Evolutionary conservation across 2,888 invertebrate genomes (phyloP), one percentile per base, ranked within the genome.

Genomic region (Germaria angustata): DNA sequence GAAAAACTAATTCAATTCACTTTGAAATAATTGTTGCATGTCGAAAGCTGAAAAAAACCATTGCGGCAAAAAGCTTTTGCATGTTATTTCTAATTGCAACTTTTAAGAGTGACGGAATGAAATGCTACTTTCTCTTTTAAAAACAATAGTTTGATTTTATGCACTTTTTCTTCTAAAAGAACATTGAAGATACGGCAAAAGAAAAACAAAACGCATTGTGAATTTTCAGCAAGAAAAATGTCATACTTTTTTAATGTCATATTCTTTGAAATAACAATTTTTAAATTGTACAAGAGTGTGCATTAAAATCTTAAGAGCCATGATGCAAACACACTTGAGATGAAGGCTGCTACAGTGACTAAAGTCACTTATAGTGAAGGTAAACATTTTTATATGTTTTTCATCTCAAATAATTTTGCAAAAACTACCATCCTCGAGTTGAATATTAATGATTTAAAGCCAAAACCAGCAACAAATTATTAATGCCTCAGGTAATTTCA

Each of bases 31-130:
- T 46, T 72, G 17, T 63, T 63, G 57, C 59, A 15, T 28, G 20
- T 44, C 44, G 32, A 6, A 41, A 46, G 15, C 6, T 13, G n/a
- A n/a, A n/a, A 5, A 61, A 51, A 63, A 61, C 0, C 11, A 36
- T 46, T 57, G 72, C 41, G 57, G 55, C 36, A 79, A 72, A 69
- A 72, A 72, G 72, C 51, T 72, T 79, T 79, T 79, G 72, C 39
- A 79, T 72, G 72, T 57, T 57, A 24, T 36, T 61, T 53, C 28
- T 36, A 24, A 24, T 28, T 20, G 2, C 2, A 51, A 61, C 24
- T 51, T 41, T 22, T 53, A 24, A 36, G 17, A 36, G 22, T 63
- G 15, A 13, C 65, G 24, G 32, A 44, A 46, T 46, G 22, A 55
- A 53, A 44, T 11, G 22, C 11, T 15, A 28, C 6, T 41, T 63